A percentile compares a stretch with the other conserved stretches of the same genome.
These are phyloP conservation scores for Vanessa atalanta DNA, from an alignment of 1,140 invertebrate species.

Conservation along the genomic window DNA sequence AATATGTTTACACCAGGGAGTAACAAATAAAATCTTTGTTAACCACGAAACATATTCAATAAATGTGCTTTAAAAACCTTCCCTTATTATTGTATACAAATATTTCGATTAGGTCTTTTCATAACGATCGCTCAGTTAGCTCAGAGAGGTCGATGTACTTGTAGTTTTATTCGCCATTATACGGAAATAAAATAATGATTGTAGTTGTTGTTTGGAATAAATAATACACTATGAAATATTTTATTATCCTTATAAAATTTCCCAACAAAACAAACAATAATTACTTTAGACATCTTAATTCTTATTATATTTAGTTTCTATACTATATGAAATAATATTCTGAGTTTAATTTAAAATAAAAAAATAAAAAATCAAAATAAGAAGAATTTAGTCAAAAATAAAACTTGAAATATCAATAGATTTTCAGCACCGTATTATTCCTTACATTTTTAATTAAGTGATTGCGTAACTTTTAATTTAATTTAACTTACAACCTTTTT, in stretches of 20 bases:
- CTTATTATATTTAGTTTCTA: no score
- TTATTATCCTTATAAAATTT: conserved; percentile 11
- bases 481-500: no score
- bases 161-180: conserved; percentile 44
- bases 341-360: no score
- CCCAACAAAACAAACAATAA: background rate
- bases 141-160: conserved; percentile 31
- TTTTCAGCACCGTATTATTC: no score
- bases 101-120: conserved; percentile 19
- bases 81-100: conserved; percentile 13
- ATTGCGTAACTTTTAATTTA: no score
- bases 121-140: conserved; percentile 9
- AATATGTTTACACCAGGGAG: conserved; percentile 21
- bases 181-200: conserved; percentile 49
- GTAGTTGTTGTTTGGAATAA: conserved; percentile 67
- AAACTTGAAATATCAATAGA: no score
- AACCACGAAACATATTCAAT: conserved; percentile 5
- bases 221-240: conserved; percentile 43
- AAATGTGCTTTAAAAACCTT: conserved; percentile 20
- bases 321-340: no score
- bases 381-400: no score
- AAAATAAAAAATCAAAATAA: no score
- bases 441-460: no score
- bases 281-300: background rate
- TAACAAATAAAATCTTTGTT: conserved; percentile 22